Base-by-base conservation (phyloP, 2,113 vertebrate genomes). In the Apaloderma vittatum region DNA sequence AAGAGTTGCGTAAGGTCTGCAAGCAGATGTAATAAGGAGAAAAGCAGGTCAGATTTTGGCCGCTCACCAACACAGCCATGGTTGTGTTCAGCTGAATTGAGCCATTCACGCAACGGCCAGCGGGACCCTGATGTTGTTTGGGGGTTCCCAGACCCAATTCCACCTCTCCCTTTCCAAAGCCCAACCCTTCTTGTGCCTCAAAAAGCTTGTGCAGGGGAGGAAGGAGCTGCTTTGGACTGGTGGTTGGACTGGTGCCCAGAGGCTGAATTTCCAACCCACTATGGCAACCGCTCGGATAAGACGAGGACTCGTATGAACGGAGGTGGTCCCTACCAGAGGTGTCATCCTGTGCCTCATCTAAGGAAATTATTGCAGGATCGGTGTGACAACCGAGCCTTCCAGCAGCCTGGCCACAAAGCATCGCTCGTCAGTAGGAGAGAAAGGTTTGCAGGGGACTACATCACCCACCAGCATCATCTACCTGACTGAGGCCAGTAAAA, bases 381-480 rank as follows among this genome's bases (percentile, higher is more conserved):
- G 40, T 40, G 40, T 40, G 40, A 40, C 40, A 40, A 40, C 40
- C 11, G 12, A 12, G 12, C 10, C 40, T 40, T 40, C 40, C 40
- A 40, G 40, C 40, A 40, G 40, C 40, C 40, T 40, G 40, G 40
- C 40, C 30, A 24, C 30, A 48, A 43, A 65, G 23, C 46, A 45
- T 27, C 15, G 0, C 21, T 36, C 6, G 0, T 27, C 2, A 9
- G 49, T 49, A 27, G 0, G 0, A 32, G 2, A 37, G 32, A 40
- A 70, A 45, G 1, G 12, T 15, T n/a, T 46, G 54, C n/a, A 24
- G 36, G 13, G 27, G 62, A n/a, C 17, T 37, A 66, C 16, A 46
- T 26, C 51, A 16, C 24, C 21, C 61, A 29, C n/a, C 45, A 66
- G n/a, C 61, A 70, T 70, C 55, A 7, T n/a, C 19, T n/a, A 54